Evolutionary conservation across 2,797 vertebrate genomes (phyloP).

Genomic region (Protosalanx chinensis): DNA sequence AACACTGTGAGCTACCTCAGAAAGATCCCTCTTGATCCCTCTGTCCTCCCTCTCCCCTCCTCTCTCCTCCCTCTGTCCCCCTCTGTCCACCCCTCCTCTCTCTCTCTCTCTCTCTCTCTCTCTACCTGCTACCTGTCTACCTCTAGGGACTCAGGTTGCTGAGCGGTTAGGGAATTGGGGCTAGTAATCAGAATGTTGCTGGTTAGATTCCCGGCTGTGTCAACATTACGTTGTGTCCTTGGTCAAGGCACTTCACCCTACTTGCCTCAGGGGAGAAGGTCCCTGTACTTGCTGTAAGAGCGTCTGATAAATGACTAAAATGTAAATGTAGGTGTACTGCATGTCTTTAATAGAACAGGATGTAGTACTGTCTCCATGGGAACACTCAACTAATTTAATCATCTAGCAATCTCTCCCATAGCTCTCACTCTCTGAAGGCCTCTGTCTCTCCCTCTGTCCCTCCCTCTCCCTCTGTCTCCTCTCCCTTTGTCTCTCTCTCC

Average conservation of each 20-base stretch:
- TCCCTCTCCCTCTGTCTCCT: too few relatives aligned
- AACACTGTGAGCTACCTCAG: not conserved
- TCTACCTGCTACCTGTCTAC: too few relatives aligned
- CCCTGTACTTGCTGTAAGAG: too few relatives aligned
- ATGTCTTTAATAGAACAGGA: not conserved
- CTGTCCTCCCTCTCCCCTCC: not conserved
- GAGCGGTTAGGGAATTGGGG: too few relatives aligned
- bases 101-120: not conserved
- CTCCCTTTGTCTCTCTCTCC: not conserved
- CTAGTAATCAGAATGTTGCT: too few relatives aligned
- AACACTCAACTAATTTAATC: constrained; percentile 1
- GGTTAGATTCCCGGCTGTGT: too few relatives aligned
- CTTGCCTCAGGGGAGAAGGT: too few relatives aligned
- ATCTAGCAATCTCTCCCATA: not conserved
- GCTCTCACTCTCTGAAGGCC: not conserved
- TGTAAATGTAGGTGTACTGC: not conserved
- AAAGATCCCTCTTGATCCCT: not conserved
- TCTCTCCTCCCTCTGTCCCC: not conserved
- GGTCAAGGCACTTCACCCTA: too few relatives aligned
- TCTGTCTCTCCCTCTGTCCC: not conserved
- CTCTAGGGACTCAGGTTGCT: too few relatives aligned
- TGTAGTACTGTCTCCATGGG: not conserved
- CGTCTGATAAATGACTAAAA: too few relatives aligned
- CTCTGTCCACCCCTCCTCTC: not conserved
- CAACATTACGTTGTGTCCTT: too few relatives aligned